Conservation (phyloP, 2,888 invertebrate species). For the Chymomyza procnemis region DNA sequence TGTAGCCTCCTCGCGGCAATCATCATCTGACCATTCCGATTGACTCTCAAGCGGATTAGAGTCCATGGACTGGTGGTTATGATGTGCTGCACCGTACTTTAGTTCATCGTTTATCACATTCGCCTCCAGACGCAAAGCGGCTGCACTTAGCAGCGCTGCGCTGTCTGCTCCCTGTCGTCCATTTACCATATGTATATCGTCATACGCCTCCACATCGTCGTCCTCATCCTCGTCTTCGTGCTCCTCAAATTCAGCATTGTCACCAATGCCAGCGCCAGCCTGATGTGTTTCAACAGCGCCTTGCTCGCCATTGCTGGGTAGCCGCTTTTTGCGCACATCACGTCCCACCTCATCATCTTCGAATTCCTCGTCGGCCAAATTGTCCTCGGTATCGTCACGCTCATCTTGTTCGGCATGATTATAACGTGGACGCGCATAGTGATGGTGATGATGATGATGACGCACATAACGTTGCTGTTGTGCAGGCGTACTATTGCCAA, state of each 20-base stretch:
- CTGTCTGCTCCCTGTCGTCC: constrained; percentile 1
- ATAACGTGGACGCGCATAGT: constrained; percentile 57
- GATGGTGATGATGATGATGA: constrained; percentile 60
- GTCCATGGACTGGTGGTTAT: constrained; percentile 78
- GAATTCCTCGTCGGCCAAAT: constrained; percentile 77
- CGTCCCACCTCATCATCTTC: constrained; percentile 77
- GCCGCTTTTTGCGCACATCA: constrained; percentile 74
- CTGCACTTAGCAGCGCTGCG: constrained; percentile 34
- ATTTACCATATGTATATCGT: constrained; percentile 13
- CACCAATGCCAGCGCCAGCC: constrained; percentile 39
- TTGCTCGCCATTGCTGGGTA: constrained; percentile 10
- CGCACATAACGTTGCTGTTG: constrained; percentile 53
- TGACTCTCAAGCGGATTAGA: constrained; percentile 83
- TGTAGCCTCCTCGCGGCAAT: constrained; percentile 83
- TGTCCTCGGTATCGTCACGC: constrained; percentile 77
- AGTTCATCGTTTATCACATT: constrained; percentile 79
- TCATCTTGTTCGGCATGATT: constrained; percentile 71
- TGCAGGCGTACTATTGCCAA: constrained; percentile 37
- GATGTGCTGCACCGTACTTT: constrained; percentile 78
- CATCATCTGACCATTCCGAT: constrained; percentile 89
- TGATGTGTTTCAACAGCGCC: constrained; percentile 12
- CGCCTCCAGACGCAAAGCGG: constrained; percentile 63
- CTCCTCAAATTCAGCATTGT: constrained; percentile 36
- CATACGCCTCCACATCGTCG: constrained; percentile 48
- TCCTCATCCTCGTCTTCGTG: constrained; percentile 54